Percentiles rank a stretch among this genome's conserved stretches.
Evolutionary conservation across 2,888 invertebrate genomes (phyloP).

Genomic region (Tenthredo scrophulariae): DNA sequence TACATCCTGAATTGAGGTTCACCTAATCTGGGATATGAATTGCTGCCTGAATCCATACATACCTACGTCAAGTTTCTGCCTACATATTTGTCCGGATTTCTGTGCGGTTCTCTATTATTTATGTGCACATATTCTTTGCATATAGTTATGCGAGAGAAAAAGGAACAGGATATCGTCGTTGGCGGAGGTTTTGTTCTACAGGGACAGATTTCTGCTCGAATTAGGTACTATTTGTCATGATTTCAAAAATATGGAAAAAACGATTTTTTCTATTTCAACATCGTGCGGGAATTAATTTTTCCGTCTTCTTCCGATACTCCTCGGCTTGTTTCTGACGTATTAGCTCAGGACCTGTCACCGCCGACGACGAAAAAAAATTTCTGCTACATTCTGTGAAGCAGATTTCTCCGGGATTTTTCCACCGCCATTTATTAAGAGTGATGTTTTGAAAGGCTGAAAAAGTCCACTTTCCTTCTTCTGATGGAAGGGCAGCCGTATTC

Average conservation of each 20-base stretch:
- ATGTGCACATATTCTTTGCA: not conserved
- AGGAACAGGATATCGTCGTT: not conserved
- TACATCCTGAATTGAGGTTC: constrained; percentile 37
- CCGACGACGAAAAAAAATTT: not conserved
- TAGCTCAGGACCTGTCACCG: not conserved
- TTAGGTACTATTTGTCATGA: not conserved
- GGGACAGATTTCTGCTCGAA: not conserved
- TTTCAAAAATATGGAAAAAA: no score
- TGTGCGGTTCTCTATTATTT: not conserved
- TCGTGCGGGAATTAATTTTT: no score
- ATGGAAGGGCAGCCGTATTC: not conserved
- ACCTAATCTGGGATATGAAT: constrained; percentile 40
- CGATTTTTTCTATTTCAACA: no score
- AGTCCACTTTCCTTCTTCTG: not conserved
- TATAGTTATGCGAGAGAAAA: not conserved
- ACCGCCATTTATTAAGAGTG: not conserved
- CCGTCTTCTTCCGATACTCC: no score
- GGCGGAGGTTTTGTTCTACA: no score
- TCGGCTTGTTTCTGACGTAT: not conserved
- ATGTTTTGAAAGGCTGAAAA: constrained; percentile 8
- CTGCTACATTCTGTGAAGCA: not conserved
- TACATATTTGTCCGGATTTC: not conserved
- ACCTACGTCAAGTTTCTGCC: not conserved
- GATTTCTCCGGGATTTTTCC: not conserved
- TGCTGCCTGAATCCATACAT: constrained; percentile 8